Conservation (phyloP, 1,140 invertebrate species). For the Diachasmimorpha longicaudata region DNA sequence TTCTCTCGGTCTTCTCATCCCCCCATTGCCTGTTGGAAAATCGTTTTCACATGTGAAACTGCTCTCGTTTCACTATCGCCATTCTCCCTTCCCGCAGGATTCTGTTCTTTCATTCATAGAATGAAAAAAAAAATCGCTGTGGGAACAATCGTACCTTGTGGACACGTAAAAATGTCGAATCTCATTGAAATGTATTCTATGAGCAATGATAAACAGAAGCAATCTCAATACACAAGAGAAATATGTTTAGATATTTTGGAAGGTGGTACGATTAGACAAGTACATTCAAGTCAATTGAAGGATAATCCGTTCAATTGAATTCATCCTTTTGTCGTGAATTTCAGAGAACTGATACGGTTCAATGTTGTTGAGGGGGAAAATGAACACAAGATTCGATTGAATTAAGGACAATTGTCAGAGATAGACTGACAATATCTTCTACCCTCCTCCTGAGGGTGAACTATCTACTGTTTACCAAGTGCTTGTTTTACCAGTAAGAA, state of each 20-base stretch:
- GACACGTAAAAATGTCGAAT: slow-evolving; percentile 49
- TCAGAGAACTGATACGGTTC: background rate
- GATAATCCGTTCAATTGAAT: background rate
- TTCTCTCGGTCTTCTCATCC: background rate
- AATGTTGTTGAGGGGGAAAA: background rate
- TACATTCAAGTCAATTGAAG: too few relatives aligned
- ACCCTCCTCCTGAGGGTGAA: background rate
- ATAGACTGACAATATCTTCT: background rate
- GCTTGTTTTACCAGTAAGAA: background rate
- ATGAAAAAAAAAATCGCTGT: background rate
- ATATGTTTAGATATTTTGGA: background rate
- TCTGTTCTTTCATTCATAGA: background rate
- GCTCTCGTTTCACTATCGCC: background rate
- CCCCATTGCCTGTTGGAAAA: background rate
- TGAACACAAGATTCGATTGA: background rate
- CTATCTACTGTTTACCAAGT: background rate
- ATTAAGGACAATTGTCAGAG: background rate
- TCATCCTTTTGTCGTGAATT: background rate
- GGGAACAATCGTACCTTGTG: slow-evolving; percentile 50
- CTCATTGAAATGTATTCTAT: slow-evolving; percentile 10
- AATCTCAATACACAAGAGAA: slow-evolving; percentile 30
- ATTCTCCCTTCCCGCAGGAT: background rate
- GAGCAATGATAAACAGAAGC: slow-evolving; percentile 16
- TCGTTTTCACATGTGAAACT: slow-evolving; percentile 17
- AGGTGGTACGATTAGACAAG: background rate